phyloP scores from a whole-genome alignment of 2,888 invertebrate genomes.

The Chaetoderma sp. region DNA sequence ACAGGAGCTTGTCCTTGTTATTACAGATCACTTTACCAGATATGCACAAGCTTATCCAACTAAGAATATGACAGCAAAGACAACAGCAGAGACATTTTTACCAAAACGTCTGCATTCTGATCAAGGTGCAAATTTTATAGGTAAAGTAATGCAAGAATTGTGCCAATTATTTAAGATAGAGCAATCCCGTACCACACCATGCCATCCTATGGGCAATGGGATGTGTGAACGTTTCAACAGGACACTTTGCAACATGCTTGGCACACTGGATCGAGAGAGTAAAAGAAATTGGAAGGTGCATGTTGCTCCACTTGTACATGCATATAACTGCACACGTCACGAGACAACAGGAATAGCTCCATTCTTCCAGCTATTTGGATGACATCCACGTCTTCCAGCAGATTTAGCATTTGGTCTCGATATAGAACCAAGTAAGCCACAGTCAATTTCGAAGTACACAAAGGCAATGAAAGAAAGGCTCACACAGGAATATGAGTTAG shows the following conservation, averaged over 20 bases:
- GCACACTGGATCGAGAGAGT: slow-evolving; percentile 19
- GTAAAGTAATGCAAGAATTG: slow-evolving; percentile 26
- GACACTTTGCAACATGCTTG: slow-evolving; percentile 25
- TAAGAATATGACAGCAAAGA: slow-evolving; percentile 25
- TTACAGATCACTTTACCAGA: slow-evolving; percentile 34
- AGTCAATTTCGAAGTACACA: not conserved
- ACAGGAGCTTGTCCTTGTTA: slow-evolving; percentile 26
- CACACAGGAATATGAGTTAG: not conserved
- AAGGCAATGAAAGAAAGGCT: not conserved
- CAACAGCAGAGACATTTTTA: slow-evolving; percentile 34
- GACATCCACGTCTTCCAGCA: slow-evolving; percentile 12
- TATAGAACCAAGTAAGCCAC: not conserved
- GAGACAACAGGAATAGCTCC: slow-evolving; percentile 27
- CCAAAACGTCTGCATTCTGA: slow-evolving; percentile 25
- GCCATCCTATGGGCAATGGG: slow-evolving; percentile 23
- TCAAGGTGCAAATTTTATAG: slow-evolving; percentile 31
- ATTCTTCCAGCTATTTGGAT: slow-evolving; percentile 26
- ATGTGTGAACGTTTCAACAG: slow-evolving; percentile 27
- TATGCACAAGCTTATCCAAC: slow-evolving; percentile 30
- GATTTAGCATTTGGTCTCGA: slow-evolving; percentile 8
- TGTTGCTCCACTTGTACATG: slow-evolving; percentile 17
- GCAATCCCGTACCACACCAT: slow-evolving; percentile 30
- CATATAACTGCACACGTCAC: slow-evolving; percentile 26
- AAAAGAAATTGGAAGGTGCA: slow-evolving; percentile 24
- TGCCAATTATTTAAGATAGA: slow-evolving; percentile 15